phyloP scores from a whole-genome alignment of 2,888 invertebrate species.

The Caenorhabditis zanzibari region DNA sequence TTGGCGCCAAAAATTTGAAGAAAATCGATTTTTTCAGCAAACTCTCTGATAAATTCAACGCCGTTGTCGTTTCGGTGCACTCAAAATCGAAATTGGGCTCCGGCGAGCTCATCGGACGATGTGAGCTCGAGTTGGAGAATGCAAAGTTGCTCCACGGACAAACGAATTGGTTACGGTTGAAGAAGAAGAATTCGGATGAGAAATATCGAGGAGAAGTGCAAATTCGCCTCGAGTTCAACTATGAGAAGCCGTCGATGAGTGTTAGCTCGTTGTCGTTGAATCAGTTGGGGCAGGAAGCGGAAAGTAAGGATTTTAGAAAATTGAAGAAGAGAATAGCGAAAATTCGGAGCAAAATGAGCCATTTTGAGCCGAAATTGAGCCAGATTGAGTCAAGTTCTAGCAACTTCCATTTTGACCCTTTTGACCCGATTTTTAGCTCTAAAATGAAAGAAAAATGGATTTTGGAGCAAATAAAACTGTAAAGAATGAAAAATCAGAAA shows the following conservation, averaged over 20 bases:
- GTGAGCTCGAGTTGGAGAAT: constrained; percentile 67
- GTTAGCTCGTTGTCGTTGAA: constrained; percentile 71
- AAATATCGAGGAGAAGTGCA: constrained; percentile 75
- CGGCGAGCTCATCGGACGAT: constrained; percentile 69
- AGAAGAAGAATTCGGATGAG: constrained; percentile 74
- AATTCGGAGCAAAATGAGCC: too few species aligned
- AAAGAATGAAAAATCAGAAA: background rate
- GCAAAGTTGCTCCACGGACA: constrained; percentile 61
- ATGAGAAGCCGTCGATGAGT: constrained; percentile 73
- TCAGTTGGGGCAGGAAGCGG: constrained; percentile 53
- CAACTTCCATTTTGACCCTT: too few species aligned
- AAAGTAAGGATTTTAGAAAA: too few species aligned
- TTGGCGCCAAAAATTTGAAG: background rate
- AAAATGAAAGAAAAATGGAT: too few species aligned
- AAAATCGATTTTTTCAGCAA: constrained; percentile 65
- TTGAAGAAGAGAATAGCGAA: too few species aligned
- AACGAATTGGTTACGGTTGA: constrained; percentile 70
- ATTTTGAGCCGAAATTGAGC: too few species aligned
- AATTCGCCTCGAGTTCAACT: constrained; percentile 75
- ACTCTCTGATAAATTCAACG: constrained; percentile 75
- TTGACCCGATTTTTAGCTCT: too few species aligned
- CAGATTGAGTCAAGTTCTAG: too few species aligned
- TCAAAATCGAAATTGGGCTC: constrained; percentile 76
- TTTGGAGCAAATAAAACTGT: too few species aligned
- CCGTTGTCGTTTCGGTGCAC: constrained; percentile 72